Base-by-base conservation (phyloP, 2,113 vertebrate genomes). In the Toxostoma redivivum region DNA sequence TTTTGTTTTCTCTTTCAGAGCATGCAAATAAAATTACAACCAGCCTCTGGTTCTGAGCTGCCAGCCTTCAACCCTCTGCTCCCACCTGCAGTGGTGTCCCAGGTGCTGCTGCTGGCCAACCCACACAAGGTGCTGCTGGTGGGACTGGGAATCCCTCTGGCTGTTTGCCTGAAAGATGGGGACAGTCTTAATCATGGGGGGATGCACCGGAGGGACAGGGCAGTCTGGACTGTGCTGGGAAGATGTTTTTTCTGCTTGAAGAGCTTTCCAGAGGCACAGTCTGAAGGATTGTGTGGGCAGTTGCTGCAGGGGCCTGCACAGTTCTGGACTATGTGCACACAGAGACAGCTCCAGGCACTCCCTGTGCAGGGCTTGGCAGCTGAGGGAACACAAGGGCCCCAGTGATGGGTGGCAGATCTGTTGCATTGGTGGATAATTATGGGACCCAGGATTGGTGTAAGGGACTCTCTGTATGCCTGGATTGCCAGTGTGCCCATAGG, bases 11-110 rank as follows among this genome's bases (percentile, higher is more conserved):
- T 87, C 47, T 51, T 20, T 24, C 93, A 99, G 99, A 97, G 74
- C 4, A 98, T 99, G 99, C 95, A 90, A 35, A 97, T 99, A 86
- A 99, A 98, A 70, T 94, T 99, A 40, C 99, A 99, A 91, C 98
- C 98, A 1, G 98, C 98, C 3, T 98, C 98, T 0, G 95, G 98
- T 42, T 98, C 98, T 5, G 93, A 96, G 86, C 98, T 99, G 15
- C 98, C 98, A 37, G 97, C 99, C 3, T 99, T 98, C 97, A 99
- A 95, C 91, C 99, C 99, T 27, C 78, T 99, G 10, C 96, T 97
- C 33, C 98, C 98, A 10, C 98, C 98, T 0, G 24, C 98, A 0
- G 97, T 99, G 88, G 94, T 99, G 67, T 99, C 98, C 7, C 99
- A 99, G 95, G 97, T 98, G 92, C 73, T 99, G 92, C 97, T 99